phyloP scores from a whole-genome alignment of 2,888 invertebrate species.

The Dugesia japonica region DNA sequence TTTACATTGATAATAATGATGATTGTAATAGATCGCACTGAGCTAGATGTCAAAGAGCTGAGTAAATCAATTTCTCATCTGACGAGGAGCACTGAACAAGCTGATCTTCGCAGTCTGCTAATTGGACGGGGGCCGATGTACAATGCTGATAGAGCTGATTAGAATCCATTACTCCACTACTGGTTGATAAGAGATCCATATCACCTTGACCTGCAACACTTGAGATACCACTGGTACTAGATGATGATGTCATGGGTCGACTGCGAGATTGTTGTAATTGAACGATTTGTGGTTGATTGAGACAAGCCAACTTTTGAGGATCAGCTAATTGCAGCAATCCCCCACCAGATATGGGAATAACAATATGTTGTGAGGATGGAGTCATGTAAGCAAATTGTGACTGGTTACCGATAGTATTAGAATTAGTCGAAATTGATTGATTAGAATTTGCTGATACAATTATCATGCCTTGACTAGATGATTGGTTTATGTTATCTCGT shows the following conservation, averaged over 20 bases:
- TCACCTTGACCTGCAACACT: background rate
- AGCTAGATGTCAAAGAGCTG: constrained; percentile 7
- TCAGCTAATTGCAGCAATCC: constrained; percentile 5
- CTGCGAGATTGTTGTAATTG: background rate
- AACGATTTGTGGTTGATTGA: constrained; percentile 16
- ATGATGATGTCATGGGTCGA: constrained; percentile 15
- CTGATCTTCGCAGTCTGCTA: constrained; percentile 2
- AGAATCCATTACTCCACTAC: background rate
- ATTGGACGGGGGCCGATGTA: background rate
- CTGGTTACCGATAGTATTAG: background rate
- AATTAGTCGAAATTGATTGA: background rate
- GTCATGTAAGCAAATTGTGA: constrained; percentile 6
- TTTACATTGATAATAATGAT: background rate
- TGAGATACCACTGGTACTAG: constrained; percentile 4
- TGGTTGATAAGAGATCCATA: background rate
- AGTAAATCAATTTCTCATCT: constrained; percentile 4
- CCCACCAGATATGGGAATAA: background rate
- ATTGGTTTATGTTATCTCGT: background rate
- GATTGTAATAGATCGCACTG: background rate
- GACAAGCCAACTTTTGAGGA: background rate
- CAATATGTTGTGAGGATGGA: constrained; percentile 4
- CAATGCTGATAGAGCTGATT: constrained; percentile 10
- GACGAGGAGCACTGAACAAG: constrained; percentile 9
- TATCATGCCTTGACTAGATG: background rate
- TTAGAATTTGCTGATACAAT: background rate